These are phyloP conservation scores for Anagrus nilaparvatae DNA, from an alignment of 1,140 invertebrate species.

Conservation along the genomic window DNA sequence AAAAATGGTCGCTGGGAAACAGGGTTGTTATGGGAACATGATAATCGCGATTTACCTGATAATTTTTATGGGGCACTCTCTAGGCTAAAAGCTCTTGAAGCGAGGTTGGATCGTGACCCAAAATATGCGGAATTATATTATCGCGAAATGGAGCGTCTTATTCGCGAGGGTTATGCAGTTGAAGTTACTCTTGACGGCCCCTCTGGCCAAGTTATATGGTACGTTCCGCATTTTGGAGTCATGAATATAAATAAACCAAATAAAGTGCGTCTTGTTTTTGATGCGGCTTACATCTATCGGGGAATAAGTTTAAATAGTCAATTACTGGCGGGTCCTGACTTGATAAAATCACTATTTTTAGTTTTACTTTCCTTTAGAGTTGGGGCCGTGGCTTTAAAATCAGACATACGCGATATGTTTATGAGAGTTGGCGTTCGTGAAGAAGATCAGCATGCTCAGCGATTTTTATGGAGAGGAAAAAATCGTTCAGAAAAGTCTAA, in stretches of 20 bases:
- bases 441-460: neutral
- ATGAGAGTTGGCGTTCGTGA: neutral
- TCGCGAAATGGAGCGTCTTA: no score
- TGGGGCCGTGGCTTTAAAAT: neutral
- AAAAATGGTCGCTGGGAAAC: no score
- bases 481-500: no score
- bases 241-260: slow-evolving; percentile 19
- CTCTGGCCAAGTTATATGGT: no score
- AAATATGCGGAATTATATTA: no score
- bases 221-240: slow-evolving; percentile 24
- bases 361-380: neutral
- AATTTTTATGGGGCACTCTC: no score
- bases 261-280: slow-evolving; percentile 24
- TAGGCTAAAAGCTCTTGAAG: no score
- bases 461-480: neutral
- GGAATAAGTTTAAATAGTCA: slow-evolving; percentile 19
- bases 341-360: neutral
- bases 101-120: no score
- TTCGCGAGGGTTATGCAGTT: no score
- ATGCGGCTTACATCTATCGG: slow-evolving; percentile 16
- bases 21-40: no score
- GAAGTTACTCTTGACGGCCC: no score
- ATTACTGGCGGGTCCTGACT: neutral
- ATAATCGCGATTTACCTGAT: no score
- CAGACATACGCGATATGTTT: neutral